Base-by-base conservation (phyloP, 2,888 invertebrate species). In the Microctonus hyperodae region DNA sequence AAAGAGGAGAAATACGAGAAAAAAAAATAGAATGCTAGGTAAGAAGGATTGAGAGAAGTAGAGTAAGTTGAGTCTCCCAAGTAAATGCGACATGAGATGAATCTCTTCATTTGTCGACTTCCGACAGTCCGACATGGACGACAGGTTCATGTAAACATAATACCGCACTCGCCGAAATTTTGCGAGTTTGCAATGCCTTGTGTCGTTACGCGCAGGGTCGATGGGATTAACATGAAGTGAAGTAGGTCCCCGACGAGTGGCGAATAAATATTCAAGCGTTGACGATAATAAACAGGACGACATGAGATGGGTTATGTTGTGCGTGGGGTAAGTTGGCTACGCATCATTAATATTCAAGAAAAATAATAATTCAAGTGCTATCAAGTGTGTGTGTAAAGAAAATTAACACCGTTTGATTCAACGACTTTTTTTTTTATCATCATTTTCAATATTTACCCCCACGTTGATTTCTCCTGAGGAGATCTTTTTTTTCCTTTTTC, bases 91-190 rank as follows among this genome's bases (percentile, higher is more conserved):
- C 33, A 35, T 35, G 58, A 63, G 62, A 62, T 51, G 62, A 67
- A 67, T 67, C 50, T 63, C 56, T 67, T 57, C 62, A 67, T 67
- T 62, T 50, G 57, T 67, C 67, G 57, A 51, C 23, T 51, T 57
- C 67, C 67, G 62, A 57, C 67, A 67, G 56, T n/a, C 51, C 50
- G 62, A 57, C 67, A 62, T 50, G 25, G 25, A 23, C 33, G 61
- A 66, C 61, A 50, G 61, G 55, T 60, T 66, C 56, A 25, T 56
- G 44, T 66, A 66, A 66, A 66, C 66, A 66, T 44, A 66, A 65
- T 60, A 60, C 65, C 40, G 61, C 50, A 65, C 56, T 61, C 44
- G 37, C 55, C 40, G 56, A 60, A 62, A 66, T 61, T 60, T 61
- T 61, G n/a, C 55, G 28, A 44, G 60, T 20, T 48, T 28, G 33